These are phyloP conservation scores for Himalopsyche tibetana DNA, from an alignment of 2,888 invertebrate species.

Conservation along the genomic window DNA sequence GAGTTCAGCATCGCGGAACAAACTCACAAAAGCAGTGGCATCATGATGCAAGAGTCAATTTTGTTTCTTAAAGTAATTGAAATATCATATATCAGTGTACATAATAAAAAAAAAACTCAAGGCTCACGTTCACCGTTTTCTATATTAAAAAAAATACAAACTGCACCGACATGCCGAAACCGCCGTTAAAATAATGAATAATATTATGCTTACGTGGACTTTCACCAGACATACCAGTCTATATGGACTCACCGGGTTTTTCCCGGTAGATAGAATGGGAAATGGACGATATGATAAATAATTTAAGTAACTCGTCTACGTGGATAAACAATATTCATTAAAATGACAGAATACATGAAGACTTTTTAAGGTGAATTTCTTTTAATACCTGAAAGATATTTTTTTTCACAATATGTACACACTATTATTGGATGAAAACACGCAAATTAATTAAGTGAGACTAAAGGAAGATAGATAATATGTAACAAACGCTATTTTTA, in stretches of 20 bases:
- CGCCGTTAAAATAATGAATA: constrained; percentile 21
- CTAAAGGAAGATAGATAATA: neutral
- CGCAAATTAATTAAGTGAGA: neutral
- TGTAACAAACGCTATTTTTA: neutral
- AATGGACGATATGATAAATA: constrained; percentile 38
- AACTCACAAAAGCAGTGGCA: too few species aligned
- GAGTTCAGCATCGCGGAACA: too few species aligned
- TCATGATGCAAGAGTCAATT: too few species aligned
- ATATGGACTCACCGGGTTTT: constrained; percentile 6
- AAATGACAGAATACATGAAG: constrained; percentile 25
- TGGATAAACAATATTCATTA: neutral
- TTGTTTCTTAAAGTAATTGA: too few species aligned
- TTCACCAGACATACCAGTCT: neutral
- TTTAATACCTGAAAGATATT: constrained; percentile 24
- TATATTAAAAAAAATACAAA: too few species aligned
- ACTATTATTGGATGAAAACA: neutral
- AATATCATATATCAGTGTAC: too few species aligned
- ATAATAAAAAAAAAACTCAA: too few species aligned
- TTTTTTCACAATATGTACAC: constrained; percentile 3
- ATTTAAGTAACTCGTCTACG: constrained; percentile 27
- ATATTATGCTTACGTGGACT: constrained; percentile 7
- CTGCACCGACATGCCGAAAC: neutral
- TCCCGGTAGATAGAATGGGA: constrained; percentile 3
- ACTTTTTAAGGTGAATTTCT: constrained; percentile 18
- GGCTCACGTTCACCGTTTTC: too few species aligned